Conservation (phyloP, 2,888 invertebrate species). For the Clistopyga incitator region DNA sequence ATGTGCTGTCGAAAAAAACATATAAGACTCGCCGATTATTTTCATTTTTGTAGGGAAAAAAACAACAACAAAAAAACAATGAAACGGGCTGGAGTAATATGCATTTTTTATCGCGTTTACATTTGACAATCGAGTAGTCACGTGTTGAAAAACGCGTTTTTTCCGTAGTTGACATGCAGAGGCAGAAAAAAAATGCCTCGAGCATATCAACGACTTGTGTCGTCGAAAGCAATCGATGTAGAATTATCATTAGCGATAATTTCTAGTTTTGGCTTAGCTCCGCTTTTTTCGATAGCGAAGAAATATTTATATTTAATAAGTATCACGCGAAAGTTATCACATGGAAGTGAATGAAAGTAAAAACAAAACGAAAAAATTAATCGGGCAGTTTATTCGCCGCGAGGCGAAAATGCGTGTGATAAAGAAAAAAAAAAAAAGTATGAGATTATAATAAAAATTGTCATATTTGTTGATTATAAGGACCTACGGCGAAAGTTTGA, state of each 20-base stretch:
- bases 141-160: slow-evolving; percentile 32
- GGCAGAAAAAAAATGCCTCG: neutral
- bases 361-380: slow-evolving; percentile 19
- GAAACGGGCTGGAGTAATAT: neutral
- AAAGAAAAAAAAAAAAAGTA: slow-evolving; percentile 40
- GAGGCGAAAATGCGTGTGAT: slow-evolving; percentile 34
- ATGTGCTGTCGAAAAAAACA: neutral
- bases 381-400: slow-evolving; percentile 34
- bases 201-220: slow-evolving; percentile 15
- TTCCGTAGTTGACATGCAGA: neutral
- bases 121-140: slow-evolving; percentile 61
- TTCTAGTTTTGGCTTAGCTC: slow-evolving; percentile 45
- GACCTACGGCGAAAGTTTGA: slow-evolving; percentile 44
- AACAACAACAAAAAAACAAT: slow-evolving; percentile 13
- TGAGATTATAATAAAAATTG: slow-evolving; percentile 37
- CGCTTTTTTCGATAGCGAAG: slow-evolving; percentile 40
- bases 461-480: slow-evolving; percentile 35
- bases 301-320: slow-evolving; percentile 46
- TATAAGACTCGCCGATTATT: neutral
- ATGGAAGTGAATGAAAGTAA: slow-evolving; percentile 38
- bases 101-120: slow-evolving; percentile 52
- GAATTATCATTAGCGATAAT: slow-evolving; percentile 34
- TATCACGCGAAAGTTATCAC: slow-evolving; percentile 13
- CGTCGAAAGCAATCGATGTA: slow-evolving; percentile 30
- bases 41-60: neutral